Conservation (phyloP, 2,888 invertebrate species). For the Ectemnius lituratus region DNA sequence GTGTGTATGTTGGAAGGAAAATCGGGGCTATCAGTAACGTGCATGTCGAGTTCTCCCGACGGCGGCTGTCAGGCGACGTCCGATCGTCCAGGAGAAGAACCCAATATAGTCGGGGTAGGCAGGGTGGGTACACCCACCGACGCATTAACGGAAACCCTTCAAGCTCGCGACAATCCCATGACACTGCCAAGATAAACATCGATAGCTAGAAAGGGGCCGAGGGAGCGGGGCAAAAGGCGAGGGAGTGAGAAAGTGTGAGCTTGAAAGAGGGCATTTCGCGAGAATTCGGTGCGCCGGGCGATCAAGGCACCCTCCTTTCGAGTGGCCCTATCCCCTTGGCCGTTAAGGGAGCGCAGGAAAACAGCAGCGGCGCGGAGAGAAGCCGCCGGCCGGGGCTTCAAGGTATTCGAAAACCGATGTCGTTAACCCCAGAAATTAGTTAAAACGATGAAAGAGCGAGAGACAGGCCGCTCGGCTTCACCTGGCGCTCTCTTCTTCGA, state of each 20-base stretch:
- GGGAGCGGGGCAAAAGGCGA: not conserved
- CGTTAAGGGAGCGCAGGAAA: slow-evolving; percentile 14
- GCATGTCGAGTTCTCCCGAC: not conserved
- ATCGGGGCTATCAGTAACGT: not conserved
- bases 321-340: not conserved
- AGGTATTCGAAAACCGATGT: slow-evolving; percentile 14
- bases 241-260: not conserved
- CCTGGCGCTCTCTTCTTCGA: slow-evolving; percentile 36
- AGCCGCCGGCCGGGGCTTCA: not conserved
- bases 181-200: slow-evolving; percentile 8
- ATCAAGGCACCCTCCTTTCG: not conserved
- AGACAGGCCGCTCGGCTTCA: slow-evolving; percentile 31
- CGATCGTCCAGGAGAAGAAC: slow-evolving; percentile 3
- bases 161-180: slow-evolving; percentile 15
- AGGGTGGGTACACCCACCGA: slow-evolving; percentile 36
- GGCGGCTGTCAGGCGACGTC: not conserved
- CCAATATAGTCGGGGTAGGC: slow-evolving; percentile 3
- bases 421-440: slow-evolving; percentile 32
- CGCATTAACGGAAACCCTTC: slow-evolving; percentile 50
- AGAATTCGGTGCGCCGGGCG: not conserved
- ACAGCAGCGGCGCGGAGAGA: not conserved
- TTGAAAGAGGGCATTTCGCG: not conserved
- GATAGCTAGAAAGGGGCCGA: not conserved
- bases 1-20: not conserved
- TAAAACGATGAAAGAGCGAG: slow-evolving; percentile 31